Percentiles rank a stretch among this genome's conserved stretches.
Conservation (phyloP, 1,140 invertebrate species). For the Pseudachorutes palmiensis region DNA sequence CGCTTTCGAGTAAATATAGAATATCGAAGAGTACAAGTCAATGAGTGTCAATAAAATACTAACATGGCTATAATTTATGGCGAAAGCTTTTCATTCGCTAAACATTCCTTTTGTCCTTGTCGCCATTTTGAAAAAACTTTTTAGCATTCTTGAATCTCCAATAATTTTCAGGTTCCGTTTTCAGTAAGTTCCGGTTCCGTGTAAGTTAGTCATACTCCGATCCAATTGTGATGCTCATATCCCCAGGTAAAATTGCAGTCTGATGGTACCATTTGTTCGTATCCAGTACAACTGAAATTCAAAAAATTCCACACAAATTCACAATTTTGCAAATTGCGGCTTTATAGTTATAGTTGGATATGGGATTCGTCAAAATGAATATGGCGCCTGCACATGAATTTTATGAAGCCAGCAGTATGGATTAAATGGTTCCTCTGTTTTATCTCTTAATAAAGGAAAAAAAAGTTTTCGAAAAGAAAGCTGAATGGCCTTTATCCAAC, state of each 20-base stretch:
- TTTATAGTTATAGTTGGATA: constrained; percentile 6
- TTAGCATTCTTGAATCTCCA: too few species aligned
- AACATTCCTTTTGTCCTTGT: too few species aligned
- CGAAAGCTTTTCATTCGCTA: too few species aligned
- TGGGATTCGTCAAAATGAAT: neutral
- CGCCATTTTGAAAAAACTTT: too few species aligned
- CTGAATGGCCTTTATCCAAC: neutral
- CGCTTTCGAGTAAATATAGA: too few species aligned
- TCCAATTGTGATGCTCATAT: constrained; percentile 89
- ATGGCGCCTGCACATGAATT: neutral
- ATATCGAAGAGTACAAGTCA: too few species aligned
- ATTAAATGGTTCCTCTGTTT: neutral
- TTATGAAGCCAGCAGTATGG: neutral
- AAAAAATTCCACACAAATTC: constrained; percentile 47
- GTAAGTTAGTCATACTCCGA: constrained; percentile 92
- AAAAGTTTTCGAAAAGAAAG: neutral
- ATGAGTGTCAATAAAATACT: too few species aligned
- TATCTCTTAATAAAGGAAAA: neutral
- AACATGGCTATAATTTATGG: too few species aligned
- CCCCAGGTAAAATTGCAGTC: constrained; percentile 71
- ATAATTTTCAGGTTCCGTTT: too few species aligned
- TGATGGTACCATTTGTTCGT: constrained; percentile 93
- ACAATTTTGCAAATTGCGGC: constrained; percentile 76
- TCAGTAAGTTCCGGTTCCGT: too few species aligned
- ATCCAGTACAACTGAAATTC: constrained; percentile 73